Base-by-base conservation (phyloP, 1,140 invertebrate genomes). In the Bathynomus jamesi region DNA sequence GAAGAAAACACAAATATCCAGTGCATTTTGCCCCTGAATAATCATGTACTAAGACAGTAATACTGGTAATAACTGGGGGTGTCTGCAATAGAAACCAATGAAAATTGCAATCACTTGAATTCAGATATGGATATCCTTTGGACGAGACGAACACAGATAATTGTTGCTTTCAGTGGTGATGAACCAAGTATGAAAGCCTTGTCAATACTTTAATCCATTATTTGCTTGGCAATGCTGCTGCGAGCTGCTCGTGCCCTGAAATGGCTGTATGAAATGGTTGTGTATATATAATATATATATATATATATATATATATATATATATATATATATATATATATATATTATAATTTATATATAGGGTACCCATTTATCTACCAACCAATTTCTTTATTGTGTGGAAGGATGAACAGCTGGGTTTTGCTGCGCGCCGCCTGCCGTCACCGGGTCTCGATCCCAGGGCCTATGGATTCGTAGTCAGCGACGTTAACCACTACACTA, bases 231-330 rank as follows among this genome's bases (percentile, higher is more conserved):
- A n/a, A n/a, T n/a, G n/a, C n/a, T n/a, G n/a, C n/a, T n/a, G n/a
- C n/a, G n/a, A n/a, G n/a, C n/a, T n/a, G n/a, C n/a, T n/a, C n/a
- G n/a, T n/a, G n/a, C n/a, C n/a, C n/a, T n/a, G 13, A 40, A 8
- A 5, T 5, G 5, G 13, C 13, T 53, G 21, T 53, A 53, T 53
- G 21, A 17, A 53, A 2, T 53, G 5, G 13, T 17, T 53, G 21
- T 53, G 21, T 53, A 53, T 53, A 53, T 53, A 53, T 53, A 53
- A 53, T 53, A 53, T 53, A 53, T 53, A 53, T 53, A 53, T 53
- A 53, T 53, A 53, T 53, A 53, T 53, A 53, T 53, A 53, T 53
- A 53, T 53, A 53, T 53, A 53, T 53, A 53, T 53, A 53, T 53
- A 53, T 53, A 53, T 53, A 53, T 53, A 53, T 53, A 53, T 53